Evolutionary conservation across 2,888 invertebrate species (phyloP), one percentile per base, ranked within the genome.

Genomic region (Lithophane semibrunnea): DNA sequence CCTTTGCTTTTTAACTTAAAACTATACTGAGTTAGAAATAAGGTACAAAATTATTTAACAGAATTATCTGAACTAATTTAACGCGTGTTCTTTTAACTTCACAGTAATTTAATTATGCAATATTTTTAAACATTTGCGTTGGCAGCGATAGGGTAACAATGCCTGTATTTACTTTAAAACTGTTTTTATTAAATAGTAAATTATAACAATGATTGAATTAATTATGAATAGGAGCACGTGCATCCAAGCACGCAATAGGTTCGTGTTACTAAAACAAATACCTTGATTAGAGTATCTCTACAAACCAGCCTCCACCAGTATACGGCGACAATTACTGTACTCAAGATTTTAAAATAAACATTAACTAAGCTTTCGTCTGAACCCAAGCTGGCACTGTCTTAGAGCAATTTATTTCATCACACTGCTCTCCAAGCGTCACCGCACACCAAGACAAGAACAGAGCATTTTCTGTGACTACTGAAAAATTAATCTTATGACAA

Each of bases 81-180:
- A 58, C 66, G 61, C 56, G 58, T 69, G 29, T 66, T 56, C 58
- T 49, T 69, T 65, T n/a, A 24, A 37, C 56, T 60, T 58, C 74
- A 49, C 68, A 24, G 60, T 70, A 58, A 37, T 37, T 2, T 37
- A 37, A 79, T 70, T 78, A 70, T 65, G 52, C 44, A 65, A 66
- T 71, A 60, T 65, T 79, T 79, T 66, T 47, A 44, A 71, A 54
- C 37, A 49, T 24, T 52, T 21, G 16, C 24, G 24, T 73, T 24
- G 10, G 73, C n/a, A 24, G 16, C 37, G 24, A 16, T 42, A 42
- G 56, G 56, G 7, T 37, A 2, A 73, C 73, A 73, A 73, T 73
- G 56, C 37, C 56, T 58, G 73, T 73, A 0, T 29, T 44, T 54
- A 73, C 12, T 71, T 54, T 54, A 21, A 21, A 56, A 71, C 54